A percentile compares a stretch with the other conserved stretches of the same genome.
Evolutionary conservation across 2,113 vertebrate species (phyloP).

Genomic region (Narcine bancroftii): DNA sequence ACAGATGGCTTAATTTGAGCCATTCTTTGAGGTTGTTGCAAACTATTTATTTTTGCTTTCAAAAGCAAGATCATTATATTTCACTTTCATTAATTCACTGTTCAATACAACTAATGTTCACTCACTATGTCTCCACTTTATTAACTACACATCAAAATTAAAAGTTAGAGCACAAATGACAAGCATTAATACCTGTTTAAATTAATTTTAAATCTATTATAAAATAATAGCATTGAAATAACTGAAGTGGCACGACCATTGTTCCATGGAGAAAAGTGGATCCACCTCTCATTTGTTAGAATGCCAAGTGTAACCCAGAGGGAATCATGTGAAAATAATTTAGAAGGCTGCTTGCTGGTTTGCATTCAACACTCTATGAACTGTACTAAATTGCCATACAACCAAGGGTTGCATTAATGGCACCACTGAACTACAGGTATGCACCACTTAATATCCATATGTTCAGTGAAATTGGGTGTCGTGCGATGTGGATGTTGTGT

Average conservation of each 20-base stretch:
- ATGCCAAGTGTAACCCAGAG: slow-evolving; percentile 3
- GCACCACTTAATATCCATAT: too few species aligned
- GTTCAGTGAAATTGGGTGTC: too few species aligned
- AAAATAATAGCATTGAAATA: not conserved
- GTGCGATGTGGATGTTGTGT: too few species aligned
- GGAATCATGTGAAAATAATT: not conserved
- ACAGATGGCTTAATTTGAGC: not conserved
- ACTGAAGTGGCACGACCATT: slow-evolving; percentile 7
- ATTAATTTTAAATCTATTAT: not conserved
- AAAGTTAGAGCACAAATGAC: not conserved
- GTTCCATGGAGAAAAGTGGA: not conserved
- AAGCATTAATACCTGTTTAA: not conserved
- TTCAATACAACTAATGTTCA: not conserved
- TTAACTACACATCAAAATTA: not conserved
- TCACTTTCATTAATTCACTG: not conserved
- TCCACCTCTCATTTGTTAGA: not conserved
- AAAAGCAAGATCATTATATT: not conserved
- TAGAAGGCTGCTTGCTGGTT: not conserved
- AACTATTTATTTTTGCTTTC: not conserved
- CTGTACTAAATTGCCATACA: not conserved
- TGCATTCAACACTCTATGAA: not conserved
- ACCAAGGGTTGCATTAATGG: not conserved
- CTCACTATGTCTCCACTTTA: not conserved
- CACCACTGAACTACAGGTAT: not conserved
- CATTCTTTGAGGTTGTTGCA: not conserved